Evolutionary conservation across 2,888 invertebrate species (phyloP).

Genomic region (Sialis fuliginosa): DNA sequence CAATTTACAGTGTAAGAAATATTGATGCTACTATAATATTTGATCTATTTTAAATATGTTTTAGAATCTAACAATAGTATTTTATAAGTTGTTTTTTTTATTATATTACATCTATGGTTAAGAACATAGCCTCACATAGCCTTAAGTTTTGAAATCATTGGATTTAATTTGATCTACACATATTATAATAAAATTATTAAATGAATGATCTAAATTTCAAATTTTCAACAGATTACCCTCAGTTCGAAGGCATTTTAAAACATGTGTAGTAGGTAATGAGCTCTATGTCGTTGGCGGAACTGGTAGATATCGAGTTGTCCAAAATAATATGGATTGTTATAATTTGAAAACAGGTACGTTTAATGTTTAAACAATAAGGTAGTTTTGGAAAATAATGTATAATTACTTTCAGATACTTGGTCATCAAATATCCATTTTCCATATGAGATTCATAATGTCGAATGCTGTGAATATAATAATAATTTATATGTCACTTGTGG

Average conservation of each 20-base stretch:
- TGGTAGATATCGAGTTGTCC: conserved; percentile 18
- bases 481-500: conserved; percentile 12
- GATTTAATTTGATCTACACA: not conserved
- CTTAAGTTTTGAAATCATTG: too few species aligned
- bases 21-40: too few species aligned
- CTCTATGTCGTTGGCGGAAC: conserved; percentile 22
- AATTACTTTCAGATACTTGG: conserved; percentile 15
- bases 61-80: too few species aligned
- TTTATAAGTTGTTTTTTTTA: not conserved
- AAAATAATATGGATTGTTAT: conserved; percentile 21
- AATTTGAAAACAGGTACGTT: conserved; percentile 16
- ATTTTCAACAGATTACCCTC: conserved; percentile 15
- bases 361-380: not conserved
- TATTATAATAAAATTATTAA: not conserved
- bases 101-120: not conserved
- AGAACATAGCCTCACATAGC: not conserved
- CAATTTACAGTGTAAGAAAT: conserved; percentile 15
- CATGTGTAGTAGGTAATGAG: conserved; percentile 17
- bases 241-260: conserved; percentile 21
- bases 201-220: too few species aligned
- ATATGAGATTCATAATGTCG: conserved; percentile 14
- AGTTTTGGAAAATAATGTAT: not conserved
- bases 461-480: conserved; percentile 17
- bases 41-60: too few species aligned
- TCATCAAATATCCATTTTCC: conserved; percentile 15